Evolutionary conservation across 35 echinoderm and acorn worm species (phyloP).

Genomic region (Strongylocentrotus purpuratus): DNA sequence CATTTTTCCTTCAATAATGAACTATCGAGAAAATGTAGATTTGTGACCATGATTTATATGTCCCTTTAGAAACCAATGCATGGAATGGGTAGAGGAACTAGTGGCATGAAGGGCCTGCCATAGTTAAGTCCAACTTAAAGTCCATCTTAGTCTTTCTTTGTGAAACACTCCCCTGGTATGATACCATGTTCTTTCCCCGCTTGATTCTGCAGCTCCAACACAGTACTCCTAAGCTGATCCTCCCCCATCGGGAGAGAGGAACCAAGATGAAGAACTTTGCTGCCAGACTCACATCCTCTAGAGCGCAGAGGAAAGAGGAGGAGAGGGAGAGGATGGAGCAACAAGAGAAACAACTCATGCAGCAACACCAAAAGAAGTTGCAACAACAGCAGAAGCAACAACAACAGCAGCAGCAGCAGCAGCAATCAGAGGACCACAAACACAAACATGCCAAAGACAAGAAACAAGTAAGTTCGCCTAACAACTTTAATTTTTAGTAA

Average conservation of each 20-base stretch:
- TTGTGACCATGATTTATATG: too few species aligned
- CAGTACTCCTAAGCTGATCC: conserved; percentile 71
- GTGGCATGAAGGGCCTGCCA: too few species aligned
- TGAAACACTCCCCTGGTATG: too few species aligned
- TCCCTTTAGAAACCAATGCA: too few species aligned
- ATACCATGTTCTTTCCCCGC: neutral
- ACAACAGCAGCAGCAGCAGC: neutral
- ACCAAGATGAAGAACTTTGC: conserved; percentile 93
- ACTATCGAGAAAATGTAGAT: too few species aligned
- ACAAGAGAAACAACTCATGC: neutral
- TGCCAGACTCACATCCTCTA: conserved; percentile 70
- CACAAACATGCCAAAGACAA: conserved; percentile 39
- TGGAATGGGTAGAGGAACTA: too few species aligned
- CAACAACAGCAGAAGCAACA: conserved; percentile 40
- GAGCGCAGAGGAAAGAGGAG: conserved; percentile 67
- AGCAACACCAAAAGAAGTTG: conserved; percentile 35
- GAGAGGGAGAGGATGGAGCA: conserved; percentile 45
- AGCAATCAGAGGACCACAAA: neutral
- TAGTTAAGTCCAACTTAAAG: too few species aligned
- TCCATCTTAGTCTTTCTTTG: too few species aligned
- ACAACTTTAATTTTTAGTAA: neutral
- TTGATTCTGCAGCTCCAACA: conserved; percentile 46
- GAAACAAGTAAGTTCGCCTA: neutral
- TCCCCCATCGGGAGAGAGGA: conserved; percentile 88
- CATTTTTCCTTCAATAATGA: too few species aligned